Base-by-base conservation (phyloP, 37 sponge, comb jelly and placozoan species). In the Agelas oroides region DNA sequence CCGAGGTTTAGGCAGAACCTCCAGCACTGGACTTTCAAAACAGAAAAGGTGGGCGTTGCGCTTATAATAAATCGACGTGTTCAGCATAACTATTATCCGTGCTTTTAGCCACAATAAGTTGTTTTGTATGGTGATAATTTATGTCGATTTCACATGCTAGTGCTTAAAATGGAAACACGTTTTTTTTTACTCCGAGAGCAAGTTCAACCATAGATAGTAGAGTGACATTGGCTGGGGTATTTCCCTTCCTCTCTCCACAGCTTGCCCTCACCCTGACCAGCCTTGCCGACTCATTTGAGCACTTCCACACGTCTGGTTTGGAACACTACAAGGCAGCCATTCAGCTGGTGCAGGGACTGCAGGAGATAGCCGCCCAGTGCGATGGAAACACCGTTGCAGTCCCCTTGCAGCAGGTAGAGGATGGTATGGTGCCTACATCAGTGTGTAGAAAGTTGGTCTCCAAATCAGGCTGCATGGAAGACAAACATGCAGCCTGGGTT, bases 1-100 rank as follows among this genome's bases (percentile, higher is more conserved):
- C 94, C 94, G 5, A 82, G 73, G 25, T 89, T 93, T 57, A 86
- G 94, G 58, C 78, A 77, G 33, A 83, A 82, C 23, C 87, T 93
- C 17, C 30, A 75, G 8, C 55, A 76, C 16, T 93, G 94, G 94
- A 77, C 84, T 0, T 53, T 70, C 18, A 89, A 77, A 23, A 89
- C 94, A 20, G 80, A 86, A 39, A 93, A 93, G 84, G 94, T 93
- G 34, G 19, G 83, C 58, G 28, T 32, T 57, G 35, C 28, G 25
- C 0, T 6, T n/a, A 8, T 46, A 46, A 12, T 46, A 46, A 8
- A 46, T 12, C 46, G 3, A 12, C 46, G 6, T 12, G 6, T 46
- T 46, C 8, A 12, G 46, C 46, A 8, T 8, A n/a, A n/a, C n/a
- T n/a, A n/a, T n/a, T n/a, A n/a, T n/a, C n/a, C n/a, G n/a, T n/a